These are phyloP conservation scores for Antennarius maculatus DNA, from an alignment of 2,797 vertebrate species.

Conservation along the genomic window DNA sequence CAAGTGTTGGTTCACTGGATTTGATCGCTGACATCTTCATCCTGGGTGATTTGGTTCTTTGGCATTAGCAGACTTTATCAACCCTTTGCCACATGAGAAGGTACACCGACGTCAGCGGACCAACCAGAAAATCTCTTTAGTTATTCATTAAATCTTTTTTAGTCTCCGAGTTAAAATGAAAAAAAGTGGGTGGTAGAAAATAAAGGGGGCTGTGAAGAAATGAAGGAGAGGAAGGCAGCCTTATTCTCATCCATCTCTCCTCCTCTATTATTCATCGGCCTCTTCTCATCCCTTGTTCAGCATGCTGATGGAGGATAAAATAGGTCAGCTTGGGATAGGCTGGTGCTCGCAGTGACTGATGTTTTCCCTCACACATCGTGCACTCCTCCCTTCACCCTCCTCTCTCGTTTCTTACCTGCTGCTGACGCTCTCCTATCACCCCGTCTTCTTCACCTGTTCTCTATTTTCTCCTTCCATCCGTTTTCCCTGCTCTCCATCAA, in stretches of 20 bases:
- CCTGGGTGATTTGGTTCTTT: too few relatives aligned
- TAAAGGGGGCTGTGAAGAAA: constrained; percentile 18
- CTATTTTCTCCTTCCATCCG: background rate
- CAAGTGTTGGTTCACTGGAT: too few relatives aligned
- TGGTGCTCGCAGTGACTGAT: constrained; percentile 59
- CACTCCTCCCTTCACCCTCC: constrained; percentile 30
- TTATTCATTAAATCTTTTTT: constrained; percentile 73
- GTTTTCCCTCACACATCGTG: constrained; percentile 56
- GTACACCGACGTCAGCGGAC: constrained; percentile 46
- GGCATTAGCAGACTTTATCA: too few relatives aligned
- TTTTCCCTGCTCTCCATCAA: constrained; percentile 3
- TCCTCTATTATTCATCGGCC: constrained; percentile 77
- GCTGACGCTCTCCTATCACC: background rate
- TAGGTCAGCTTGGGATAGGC: constrained; percentile 68
- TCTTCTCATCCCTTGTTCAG: constrained; percentile 61
- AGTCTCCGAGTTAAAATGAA: constrained; percentile 47
- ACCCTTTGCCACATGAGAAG: constrained; percentile 22
- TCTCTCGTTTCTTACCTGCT: constrained; percentile 13
- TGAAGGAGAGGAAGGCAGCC: constrained; percentile 50
- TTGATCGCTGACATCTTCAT: too few relatives aligned
- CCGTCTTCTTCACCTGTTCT: constrained; percentile 11
- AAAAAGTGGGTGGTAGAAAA: constrained; percentile 10
- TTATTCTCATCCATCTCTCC: constrained; percentile 73
- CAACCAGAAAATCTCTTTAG: constrained; percentile 57
- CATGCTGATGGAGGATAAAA: constrained; percentile 72